These are phyloP conservation scores for Scaptodrosophila latifasciaeformis DNA, from an alignment of 2,888 invertebrate species.

Conservation along the genomic window DNA sequence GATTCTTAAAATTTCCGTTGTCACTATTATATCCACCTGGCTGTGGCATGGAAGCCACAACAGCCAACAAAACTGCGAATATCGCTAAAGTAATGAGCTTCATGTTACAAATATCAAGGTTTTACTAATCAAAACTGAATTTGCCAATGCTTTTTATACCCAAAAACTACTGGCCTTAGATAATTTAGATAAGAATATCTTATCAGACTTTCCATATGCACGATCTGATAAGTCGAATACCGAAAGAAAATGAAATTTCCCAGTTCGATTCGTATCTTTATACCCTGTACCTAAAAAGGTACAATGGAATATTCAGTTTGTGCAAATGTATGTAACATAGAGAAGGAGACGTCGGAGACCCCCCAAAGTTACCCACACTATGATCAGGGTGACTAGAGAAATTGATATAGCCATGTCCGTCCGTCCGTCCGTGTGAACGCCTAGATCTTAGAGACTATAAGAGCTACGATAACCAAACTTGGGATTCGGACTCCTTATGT, in stretches of 20 bases:
- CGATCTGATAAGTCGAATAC: constrained; percentile 37
- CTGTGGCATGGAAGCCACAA: constrained; percentile 37
- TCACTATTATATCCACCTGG: neutral
- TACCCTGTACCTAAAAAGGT: too few species aligned
- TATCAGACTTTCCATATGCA: constrained; percentile 30
- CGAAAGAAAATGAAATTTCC: constrained; percentile 27
- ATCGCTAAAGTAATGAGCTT: constrained; percentile 40
- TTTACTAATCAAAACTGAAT: constrained; percentile 32
- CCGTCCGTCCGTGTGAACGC: too few species aligned
- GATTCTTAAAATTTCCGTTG: constrained; percentile 9
- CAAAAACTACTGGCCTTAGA: constrained; percentile 35
- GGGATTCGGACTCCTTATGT: too few species aligned
- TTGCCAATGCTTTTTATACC: constrained; percentile 39
- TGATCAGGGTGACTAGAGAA: too few species aligned
- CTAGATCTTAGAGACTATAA: too few species aligned
- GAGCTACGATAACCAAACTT: too few species aligned
- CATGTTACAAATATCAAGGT: constrained; percentile 37
- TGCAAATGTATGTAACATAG: too few species aligned
- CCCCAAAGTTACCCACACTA: too few species aligned
- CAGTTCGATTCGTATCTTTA: neutral
- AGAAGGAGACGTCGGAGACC: too few species aligned
- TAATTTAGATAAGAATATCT: constrained; percentile 30
- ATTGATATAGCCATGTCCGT: too few species aligned
- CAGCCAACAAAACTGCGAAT: constrained; percentile 34
- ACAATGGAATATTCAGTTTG: too few species aligned